phyloP scores from a whole-genome alignment of 2,113 vertebrate genomes.

The Petrocephalus zakoni region DNA sequence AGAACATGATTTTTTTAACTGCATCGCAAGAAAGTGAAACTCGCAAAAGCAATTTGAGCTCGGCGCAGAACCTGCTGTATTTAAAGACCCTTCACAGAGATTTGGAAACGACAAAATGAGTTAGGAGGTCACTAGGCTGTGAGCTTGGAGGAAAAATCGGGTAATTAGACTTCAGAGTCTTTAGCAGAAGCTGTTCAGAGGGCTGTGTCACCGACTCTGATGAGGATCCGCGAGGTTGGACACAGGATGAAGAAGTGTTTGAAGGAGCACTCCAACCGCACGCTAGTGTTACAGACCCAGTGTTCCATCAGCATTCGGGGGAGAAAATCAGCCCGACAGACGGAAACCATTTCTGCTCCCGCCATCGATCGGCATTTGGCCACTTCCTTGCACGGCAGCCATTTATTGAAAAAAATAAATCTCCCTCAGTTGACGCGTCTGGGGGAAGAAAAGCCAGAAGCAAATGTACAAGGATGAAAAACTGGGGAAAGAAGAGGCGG shows the following conservation, averaged over 20 bases:
- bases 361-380: neutral
- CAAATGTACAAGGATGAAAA: neutral
- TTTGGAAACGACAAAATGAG: neutral
- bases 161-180: slow-evolving; percentile 1
- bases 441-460: neutral
- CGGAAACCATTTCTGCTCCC: neutral
- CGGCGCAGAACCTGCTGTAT: neutral
- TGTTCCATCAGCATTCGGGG: neutral
- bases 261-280: neutral
- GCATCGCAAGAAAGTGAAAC: neutral
- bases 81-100: neutral
- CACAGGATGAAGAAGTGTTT: neutral
- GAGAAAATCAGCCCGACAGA: neutral
- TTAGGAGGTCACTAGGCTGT: neutral
- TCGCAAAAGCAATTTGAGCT: neutral
- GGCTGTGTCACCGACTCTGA: neutral
- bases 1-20: neutral
- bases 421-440: neutral
- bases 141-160: neutral
- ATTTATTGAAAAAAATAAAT: neutral
- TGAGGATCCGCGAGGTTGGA: neutral
- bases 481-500: neutral
- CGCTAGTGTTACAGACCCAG: neutral
- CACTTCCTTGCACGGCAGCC: neutral
- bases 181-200: neutral